phyloP scores from a whole-genome alignment of 2,888 invertebrate species.

The Merodon equestris region DNA sequence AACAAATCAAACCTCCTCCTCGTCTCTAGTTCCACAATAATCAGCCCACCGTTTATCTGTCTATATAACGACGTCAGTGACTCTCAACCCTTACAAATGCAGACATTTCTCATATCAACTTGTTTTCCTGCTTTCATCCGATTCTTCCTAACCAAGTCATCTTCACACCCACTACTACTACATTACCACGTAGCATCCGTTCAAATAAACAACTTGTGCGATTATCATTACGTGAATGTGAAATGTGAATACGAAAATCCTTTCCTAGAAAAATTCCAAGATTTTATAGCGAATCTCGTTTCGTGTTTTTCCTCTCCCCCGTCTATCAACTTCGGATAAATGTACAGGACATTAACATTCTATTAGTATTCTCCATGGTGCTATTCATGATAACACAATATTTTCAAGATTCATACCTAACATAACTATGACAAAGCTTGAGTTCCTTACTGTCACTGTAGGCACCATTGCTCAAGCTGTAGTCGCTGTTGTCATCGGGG shows the following conservation, averaged over 20 bases:
- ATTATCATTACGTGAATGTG: constrained; percentile 57
- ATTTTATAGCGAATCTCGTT: constrained; percentile 61
- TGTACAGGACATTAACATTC: constrained; percentile 31
- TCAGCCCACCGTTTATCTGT: no score
- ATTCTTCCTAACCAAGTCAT: no score
- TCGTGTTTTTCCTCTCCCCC: constrained; percentile 9
- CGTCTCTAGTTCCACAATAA: no score
- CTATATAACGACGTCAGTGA: no score
- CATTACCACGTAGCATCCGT: constrained; percentile 27
- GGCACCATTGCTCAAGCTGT: no score
- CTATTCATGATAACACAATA: constrained; percentile 26
- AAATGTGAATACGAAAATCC: constrained; percentile 42
- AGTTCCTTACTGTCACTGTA: constrained; percentile 24
- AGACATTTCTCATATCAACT: no score
- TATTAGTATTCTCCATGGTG: constrained; percentile 26
- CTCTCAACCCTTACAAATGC: no score
- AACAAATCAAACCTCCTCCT: no score
- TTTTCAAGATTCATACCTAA: constrained; percentile 50
- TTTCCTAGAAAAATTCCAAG: constrained; percentile 31
- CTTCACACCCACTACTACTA: constrained; percentile 12
- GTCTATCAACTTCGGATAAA: no score
- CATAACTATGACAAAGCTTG: not conserved
- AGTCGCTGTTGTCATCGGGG: constrained; percentile 20
- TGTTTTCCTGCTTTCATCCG: no score
- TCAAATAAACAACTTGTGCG: constrained; percentile 64